phyloP scores from a whole-genome alignment of 2,888 invertebrate species.

The Chorisops tibialis region DNA sequence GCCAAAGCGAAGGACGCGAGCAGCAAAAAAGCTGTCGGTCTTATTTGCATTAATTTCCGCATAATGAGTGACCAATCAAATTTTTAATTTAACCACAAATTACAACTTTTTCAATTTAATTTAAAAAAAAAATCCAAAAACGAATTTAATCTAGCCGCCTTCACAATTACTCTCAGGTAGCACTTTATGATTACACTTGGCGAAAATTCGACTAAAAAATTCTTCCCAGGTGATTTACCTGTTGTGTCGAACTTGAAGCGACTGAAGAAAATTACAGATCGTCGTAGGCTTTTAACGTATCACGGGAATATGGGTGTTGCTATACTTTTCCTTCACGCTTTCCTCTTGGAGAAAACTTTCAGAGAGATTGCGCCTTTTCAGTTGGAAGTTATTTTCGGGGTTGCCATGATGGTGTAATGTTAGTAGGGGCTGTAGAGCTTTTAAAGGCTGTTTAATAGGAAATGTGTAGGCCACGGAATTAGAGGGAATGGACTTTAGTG shows the following conservation, averaged over 20 bases:
- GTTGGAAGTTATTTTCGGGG: not conserved
- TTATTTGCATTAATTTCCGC: not conserved
- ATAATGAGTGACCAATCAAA: not conserved
- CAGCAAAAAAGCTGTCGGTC: conserved; percentile 30
- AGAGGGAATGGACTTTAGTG: too few relatives aligned
- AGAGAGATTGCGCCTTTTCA: conserved; percentile 2
- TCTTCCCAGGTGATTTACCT: conserved; percentile 18
- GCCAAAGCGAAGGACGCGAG: conserved; percentile 41
- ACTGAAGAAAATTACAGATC: conserved; percentile 9
- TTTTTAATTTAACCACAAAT: not conserved
- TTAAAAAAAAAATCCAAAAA: not conserved
- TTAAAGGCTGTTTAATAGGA: too few relatives aligned
- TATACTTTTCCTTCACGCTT: conserved; percentile 13
- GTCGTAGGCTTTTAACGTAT: conserved; percentile 10
- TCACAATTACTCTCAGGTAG: not conserved
- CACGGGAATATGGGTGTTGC: not conserved
- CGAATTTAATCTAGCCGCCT: not conserved
- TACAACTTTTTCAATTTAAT: conserved; percentile 4
- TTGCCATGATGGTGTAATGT: too few relatives aligned
- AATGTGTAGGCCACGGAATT: too few relatives aligned
- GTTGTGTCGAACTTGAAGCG: conserved; percentile 19
- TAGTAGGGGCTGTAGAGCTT: too few relatives aligned
- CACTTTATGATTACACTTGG: conserved; percentile 5
- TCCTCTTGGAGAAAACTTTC: not conserved
- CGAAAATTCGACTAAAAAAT: not conserved